These are phyloP conservation scores for Eudyptes chrysolophus DNA, from an alignment of 2,113 vertebrate species.

Conservation along the genomic window DNA sequence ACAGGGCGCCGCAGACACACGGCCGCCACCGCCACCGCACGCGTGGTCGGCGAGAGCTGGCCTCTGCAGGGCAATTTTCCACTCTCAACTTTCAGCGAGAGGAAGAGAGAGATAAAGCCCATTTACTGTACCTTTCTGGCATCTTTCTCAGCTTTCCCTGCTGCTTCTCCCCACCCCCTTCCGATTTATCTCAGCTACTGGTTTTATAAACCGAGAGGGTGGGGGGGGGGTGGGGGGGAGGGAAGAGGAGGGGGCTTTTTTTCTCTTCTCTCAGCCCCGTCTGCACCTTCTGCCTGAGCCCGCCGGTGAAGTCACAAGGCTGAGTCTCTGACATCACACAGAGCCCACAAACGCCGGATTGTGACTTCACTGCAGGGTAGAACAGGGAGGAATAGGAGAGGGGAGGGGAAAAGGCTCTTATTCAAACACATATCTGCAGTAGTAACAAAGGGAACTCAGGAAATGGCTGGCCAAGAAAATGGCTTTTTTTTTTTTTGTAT, in stretches of 20 bases:
- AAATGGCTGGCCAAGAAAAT: constrained; percentile 68
- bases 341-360: constrained; percentile 73
- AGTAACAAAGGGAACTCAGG: constrained; percentile 71
- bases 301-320: constrained; percentile 80
- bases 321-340: constrained; percentile 77
- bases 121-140: constrained; percentile 74
- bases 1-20: constrained; percentile 10
- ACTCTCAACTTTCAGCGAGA: constrained; percentile 68
- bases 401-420: constrained; percentile 67
- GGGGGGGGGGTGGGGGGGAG: not conserved
- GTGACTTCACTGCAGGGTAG: constrained; percentile 79
- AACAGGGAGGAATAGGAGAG: constrained; percentile 57
- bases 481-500: not conserved
- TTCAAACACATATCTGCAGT: constrained; percentile 72
- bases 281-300: constrained; percentile 74
- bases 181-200: constrained; percentile 57
- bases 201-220: constrained; percentile 47
- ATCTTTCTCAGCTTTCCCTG: constrained; percentile 70
- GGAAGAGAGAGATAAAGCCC: constrained; percentile 50
- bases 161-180: constrained; percentile 69
- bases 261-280: constrained; percentile 63
- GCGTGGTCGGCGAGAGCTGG: constrained; percentile 45
- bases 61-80: constrained; percentile 62
- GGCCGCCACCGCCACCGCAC: not conserved
- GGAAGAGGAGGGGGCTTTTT: constrained; percentile 49